Evolutionary conservation across 2,113 vertebrate genomes (phyloP), one percentile per base, ranked within the genome.

Genomic region (Crotalus tigris): DNA sequence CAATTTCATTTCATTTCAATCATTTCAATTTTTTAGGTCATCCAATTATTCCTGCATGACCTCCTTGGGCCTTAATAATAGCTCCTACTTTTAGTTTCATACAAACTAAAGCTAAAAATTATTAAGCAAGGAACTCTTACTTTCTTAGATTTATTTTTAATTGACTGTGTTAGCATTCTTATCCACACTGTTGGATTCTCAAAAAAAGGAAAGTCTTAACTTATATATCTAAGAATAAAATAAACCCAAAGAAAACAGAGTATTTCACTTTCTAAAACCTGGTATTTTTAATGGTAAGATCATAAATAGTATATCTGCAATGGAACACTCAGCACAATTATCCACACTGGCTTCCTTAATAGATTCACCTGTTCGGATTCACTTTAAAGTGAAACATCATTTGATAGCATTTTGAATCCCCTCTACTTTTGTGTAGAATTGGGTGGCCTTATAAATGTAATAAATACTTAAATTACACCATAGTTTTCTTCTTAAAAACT

Each of bases 1-100:
- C n/a, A 85, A 91, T 91, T 44, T 91, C 23, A 86, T 91, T 91
- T 87, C 59, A 46, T n/a, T 88, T 69, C 33, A 55, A 55, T 92
- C 69, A 88, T 7, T 92, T 92, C 49, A 46, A 64, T 53, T 88
- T 61, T 88, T 24, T 21, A 64, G 49, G 49, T 88, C 58, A 92
- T 53, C 59, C 49, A 88, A 26, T 24, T 88, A 61, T 88, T 53
- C 29, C 55, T 92, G 91, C 85, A 64, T n/a, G 44, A 11, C 3
- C 24, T 87, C 29, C 58, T 55, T 55, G 4, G n/a, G 23, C 55
- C n/a, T 89, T 88, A 55, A 75, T 75, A 89, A 69, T 88, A 75
- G 12, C 29, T 39, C 13, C 21, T 55, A 88, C 55, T 88, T 91
- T 88, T 88, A 75, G 51, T 69, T 0, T 39, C n/a, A 88, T 55